Percentiles rank a stretch among this genome's conserved stretches.
These are phyloP conservation scores for Styela clava DNA, from an alignment of 23 tunicate species.

Conservation along the genomic window DNA sequence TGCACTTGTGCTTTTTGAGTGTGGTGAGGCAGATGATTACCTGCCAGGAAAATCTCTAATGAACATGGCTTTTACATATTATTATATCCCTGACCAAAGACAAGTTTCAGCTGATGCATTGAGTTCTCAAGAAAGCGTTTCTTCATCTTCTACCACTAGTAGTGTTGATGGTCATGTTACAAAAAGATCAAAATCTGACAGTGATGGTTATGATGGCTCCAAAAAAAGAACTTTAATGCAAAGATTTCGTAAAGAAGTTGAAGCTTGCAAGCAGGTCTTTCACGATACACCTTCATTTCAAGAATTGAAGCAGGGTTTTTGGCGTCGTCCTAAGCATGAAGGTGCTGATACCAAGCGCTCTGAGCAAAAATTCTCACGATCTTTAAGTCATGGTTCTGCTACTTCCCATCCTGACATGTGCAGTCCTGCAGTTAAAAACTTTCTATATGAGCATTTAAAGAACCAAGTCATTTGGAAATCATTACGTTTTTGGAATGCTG, in stretches of 20 bases:
- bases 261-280: slow-evolving; percentile 32
- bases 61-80: slow-evolving; percentile 90
- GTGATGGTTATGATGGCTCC: background rate
- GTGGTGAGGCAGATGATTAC: slow-evolving; percentile 82
- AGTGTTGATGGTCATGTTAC: background rate
- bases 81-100: slow-evolving; percentile 56
- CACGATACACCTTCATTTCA: slow-evolving; percentile 25
- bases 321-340: background rate
- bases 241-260: slow-evolving; percentile 36
- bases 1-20: slow-evolving; percentile 87
- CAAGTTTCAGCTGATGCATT: slow-evolving; percentile 10
- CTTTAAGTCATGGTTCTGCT: slow-evolving; percentile 3
- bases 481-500: slow-evolving; percentile 90
- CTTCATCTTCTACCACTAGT: background rate
- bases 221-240: slow-evolving; percentile 14
- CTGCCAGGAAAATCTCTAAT: slow-evolving; percentile 69
- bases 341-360: background rate
- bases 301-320: slow-evolving; percentile 11
- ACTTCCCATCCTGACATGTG: slow-evolving; percentile 13
- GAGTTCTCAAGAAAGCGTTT: background rate
- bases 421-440: slow-evolving; percentile 28
- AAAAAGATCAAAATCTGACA: slow-evolving; percentile 1
- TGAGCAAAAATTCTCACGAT: slow-evolving; percentile 17
- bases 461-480: slow-evolving; percentile 83
- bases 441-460: slow-evolving; percentile 50